phyloP scores from a whole-genome alignment of 2,797 vertebrate genomes.

The Ctenochaetus hawaiiensis region DNA sequence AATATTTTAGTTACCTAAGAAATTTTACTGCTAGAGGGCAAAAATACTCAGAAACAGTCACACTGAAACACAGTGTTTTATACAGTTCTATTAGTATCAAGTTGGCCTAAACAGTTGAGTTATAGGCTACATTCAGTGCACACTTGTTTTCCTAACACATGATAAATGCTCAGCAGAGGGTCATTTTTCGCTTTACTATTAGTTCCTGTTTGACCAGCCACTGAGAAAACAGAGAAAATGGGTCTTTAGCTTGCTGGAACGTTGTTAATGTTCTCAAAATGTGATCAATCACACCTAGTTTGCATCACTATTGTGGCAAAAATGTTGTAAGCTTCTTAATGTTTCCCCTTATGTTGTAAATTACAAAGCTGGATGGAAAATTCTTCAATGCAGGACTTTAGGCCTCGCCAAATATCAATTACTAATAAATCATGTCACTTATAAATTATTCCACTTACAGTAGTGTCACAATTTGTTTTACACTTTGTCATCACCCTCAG shows the following conservation, averaged over 20 bases:
- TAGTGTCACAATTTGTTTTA: neutral
- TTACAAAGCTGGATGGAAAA: neutral
- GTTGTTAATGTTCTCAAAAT: neutral
- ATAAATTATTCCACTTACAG: neutral
- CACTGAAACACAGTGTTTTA: no score
- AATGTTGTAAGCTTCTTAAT: neutral
- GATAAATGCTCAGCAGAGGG: neutral
- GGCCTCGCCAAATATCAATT: neutral
- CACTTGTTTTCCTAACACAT: neutral
- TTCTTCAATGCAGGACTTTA: neutral
- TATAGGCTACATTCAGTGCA: neutral
- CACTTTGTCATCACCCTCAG: neutral
- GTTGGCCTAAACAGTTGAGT: neutral
- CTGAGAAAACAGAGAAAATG: no score
- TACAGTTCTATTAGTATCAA: neutral
- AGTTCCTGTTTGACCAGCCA: neutral
- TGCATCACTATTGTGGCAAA: neutral
- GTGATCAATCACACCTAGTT: neutral
- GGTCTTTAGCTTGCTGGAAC: neutral
- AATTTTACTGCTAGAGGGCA: neutral
- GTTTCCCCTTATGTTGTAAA: neutral
- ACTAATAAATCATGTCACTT: neutral
- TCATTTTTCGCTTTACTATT: no score
- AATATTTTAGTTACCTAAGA: neutral
- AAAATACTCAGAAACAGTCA: no score